Percentiles rank a stretch among this genome's conserved stretches.
phyloP scores from a whole-genome alignment of 2,797 vertebrate species.

The Malacoctenus gilli region DNA sequence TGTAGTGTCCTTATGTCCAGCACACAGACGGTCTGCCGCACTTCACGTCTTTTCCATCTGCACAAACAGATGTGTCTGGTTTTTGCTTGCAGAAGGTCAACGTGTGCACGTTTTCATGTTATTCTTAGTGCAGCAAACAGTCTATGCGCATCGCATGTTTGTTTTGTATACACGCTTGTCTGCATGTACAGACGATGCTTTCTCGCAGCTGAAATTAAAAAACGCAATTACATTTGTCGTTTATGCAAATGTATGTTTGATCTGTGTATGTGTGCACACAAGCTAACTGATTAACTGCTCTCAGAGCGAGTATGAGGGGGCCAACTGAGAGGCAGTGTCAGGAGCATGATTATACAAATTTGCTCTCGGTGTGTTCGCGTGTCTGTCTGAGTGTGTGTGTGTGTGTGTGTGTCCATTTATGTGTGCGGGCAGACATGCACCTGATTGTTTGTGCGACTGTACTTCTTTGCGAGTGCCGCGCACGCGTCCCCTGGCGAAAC shows the following conservation, averaged over 20 bases:
- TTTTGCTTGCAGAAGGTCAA: slow-evolving; percentile 8
- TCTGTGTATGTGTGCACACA: slow-evolving; percentile 12
- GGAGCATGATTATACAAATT: slow-evolving; percentile 67
- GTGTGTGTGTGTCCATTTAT: slow-evolving; percentile 11
- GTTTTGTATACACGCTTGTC: slow-evolving; percentile 5
- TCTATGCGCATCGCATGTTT: not conserved
- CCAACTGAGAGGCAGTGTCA: slow-evolving; percentile 50
- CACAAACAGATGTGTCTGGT: slow-evolving; percentile 40
- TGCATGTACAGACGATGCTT: not conserved
- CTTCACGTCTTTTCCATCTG: slow-evolving; percentile 47
- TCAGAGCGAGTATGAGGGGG: slow-evolving; percentile 36
- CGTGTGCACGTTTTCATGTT: slow-evolving; percentile 17
- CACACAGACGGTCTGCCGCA: slow-evolving; percentile 22
- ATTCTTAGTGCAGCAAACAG: slow-evolving; percentile 22
- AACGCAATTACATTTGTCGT: slow-evolving; percentile 21
- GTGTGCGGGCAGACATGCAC: slow-evolving; percentile 22
- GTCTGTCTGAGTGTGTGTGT: too few relatives aligned
- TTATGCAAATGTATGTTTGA: slow-evolving; percentile 34
- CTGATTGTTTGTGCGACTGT: slow-evolving; percentile 33
- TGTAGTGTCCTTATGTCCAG: slow-evolving; percentile 30
- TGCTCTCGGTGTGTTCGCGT: slow-evolving; percentile 38
- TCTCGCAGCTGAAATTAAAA: not conserved
- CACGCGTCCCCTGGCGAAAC: slow-evolving; percentile 60
- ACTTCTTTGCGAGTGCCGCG: slow-evolving; percentile 2
- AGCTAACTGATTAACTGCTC: slow-evolving; percentile 23